Conservation (phyloP, 2,797 vertebrate species). For the Chiloscyllium punctatum region DNA sequence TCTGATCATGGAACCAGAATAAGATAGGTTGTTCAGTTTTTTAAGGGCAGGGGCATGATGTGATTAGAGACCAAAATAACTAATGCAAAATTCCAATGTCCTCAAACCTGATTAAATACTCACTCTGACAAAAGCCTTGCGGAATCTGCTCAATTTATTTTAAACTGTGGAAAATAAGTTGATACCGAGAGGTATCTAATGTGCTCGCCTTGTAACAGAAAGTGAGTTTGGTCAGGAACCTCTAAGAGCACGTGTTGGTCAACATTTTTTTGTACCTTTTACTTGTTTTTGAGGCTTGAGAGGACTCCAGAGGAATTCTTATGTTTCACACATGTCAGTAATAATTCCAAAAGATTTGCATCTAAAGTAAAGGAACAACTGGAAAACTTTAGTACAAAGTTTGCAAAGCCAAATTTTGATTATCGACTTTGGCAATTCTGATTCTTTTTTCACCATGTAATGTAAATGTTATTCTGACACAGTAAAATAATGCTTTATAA, state of each 20-base stretch:
- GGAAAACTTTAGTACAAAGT: neutral
- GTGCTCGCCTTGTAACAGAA: neutral
- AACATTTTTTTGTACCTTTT: neutral
- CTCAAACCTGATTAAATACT: neutral
- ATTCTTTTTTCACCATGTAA: neutral
- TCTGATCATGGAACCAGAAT: neutral
- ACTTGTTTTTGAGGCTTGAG: neutral
- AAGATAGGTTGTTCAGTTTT: neutral
- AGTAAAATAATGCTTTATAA: neutral
- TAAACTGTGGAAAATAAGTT: neutral
- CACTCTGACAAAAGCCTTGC: neutral
- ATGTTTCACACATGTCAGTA: neutral
- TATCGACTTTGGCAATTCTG: constrained; percentile 20
- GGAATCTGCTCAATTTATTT: neutral
- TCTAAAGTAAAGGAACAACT: neutral
- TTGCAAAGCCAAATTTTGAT: neutral
- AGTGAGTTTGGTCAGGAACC: too few relatives aligned
- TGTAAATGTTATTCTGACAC: constrained; percentile 3
- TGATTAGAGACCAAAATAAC: neutral
- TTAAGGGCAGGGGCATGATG: neutral
- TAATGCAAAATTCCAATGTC: neutral
- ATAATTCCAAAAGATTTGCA: neutral
- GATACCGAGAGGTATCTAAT: neutral
- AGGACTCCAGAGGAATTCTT: neutral
- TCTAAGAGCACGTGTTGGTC: neutral